Conservation (phyloP, 2,113 vertebrate genomes). For the Crypturellus undulatus region DNA sequence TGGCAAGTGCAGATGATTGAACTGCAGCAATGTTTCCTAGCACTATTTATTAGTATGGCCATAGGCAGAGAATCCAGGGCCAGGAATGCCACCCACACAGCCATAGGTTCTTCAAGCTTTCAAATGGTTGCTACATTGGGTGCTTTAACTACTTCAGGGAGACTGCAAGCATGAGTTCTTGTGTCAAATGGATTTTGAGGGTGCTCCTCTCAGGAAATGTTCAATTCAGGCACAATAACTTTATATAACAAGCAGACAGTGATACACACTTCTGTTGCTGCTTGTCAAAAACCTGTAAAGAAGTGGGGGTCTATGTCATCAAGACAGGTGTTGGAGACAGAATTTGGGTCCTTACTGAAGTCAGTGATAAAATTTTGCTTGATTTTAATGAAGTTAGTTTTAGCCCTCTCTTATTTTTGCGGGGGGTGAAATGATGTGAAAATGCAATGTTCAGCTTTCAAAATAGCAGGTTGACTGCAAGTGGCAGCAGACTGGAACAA, state of each 20-base stretch:
- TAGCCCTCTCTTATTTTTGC: not conserved
- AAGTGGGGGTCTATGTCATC: not conserved
- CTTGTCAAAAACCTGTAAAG: not conserved
- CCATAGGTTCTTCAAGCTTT: too few relatives aligned
- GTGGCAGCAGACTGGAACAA: not conserved
- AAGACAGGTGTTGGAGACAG: not conserved
- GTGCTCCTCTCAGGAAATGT: not conserved
- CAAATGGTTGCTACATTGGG: accelerated
- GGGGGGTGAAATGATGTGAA: not conserved
- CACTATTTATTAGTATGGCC: not conserved
- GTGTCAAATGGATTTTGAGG: not conserved
- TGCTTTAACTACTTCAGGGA: not conserved
- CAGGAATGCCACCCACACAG: not conserved
- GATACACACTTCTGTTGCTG: not conserved
- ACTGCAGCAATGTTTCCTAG: not conserved
- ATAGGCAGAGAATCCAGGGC: not conserved
- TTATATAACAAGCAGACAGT: not conserved
- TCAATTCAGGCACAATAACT: not conserved
- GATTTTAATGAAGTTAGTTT: not conserved
- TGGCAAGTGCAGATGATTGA: not conserved
- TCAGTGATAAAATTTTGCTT: not conserved
- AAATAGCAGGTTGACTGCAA: not conserved
- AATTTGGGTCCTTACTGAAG: not conserved
- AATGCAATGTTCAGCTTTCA: not conserved
- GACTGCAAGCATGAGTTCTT: not conserved